Conservation (phyloP, 2,888 invertebrate species). For the Nasonia oneida region DNA sequence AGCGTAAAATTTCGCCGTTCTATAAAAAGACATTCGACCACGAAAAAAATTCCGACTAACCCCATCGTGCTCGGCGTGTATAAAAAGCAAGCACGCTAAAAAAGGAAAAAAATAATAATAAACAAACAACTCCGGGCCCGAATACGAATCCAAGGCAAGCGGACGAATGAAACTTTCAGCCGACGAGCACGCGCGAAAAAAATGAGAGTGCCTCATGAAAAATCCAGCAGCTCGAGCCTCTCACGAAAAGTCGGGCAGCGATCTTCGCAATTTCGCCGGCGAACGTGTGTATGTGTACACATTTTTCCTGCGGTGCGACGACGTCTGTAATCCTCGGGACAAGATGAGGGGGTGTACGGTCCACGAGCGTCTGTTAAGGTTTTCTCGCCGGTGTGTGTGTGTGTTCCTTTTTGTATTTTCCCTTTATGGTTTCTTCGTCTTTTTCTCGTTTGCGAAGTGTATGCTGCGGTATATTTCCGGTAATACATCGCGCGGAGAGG, state of each 20-base stretch:
- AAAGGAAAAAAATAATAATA: background rate
- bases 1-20: background rate
- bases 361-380: background rate
- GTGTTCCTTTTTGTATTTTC: background rate
- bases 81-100: background rate
- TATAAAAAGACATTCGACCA: background rate
- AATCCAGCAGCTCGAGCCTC: background rate
- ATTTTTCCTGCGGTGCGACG: background rate
- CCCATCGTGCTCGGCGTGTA: background rate
- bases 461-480: background rate
- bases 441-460: background rate
- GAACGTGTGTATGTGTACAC: background rate
- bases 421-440: background rate
- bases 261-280: background rate
- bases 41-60: background rate
- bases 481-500: background rate
- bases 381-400: background rate
- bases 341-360: background rate
- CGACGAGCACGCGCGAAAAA: background rate
- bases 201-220: constrained; percentile 22
- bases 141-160: background rate
- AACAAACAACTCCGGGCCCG: background rate
- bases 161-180: background rate
- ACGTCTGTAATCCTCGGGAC: background rate
- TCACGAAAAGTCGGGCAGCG: background rate